A percentile compares a stretch with the other conserved stretches of the same genome.
phyloP scores from a whole-genome alignment of 2,888 invertebrate species.

The Agrotis clavis region DNA sequence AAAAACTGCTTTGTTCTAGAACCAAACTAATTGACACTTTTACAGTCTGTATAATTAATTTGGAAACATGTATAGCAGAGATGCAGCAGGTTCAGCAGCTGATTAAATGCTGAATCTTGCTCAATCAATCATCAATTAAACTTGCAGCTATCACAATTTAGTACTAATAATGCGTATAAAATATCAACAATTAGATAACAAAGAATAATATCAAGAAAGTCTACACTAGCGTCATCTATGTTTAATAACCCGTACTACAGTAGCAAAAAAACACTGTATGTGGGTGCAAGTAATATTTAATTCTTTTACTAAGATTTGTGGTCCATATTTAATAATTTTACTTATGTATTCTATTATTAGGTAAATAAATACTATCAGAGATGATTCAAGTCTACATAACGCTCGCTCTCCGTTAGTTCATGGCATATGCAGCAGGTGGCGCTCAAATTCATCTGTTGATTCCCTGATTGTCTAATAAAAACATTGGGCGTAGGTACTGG shows the following conservation, averaged over 20 bases:
- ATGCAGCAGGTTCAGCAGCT: not conserved
- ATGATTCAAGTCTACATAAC: not conserved
- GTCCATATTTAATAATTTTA: not conserved
- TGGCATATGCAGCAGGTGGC: slow-evolving; percentile 1
- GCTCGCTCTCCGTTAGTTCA: not conserved
- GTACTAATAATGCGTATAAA: not conserved
- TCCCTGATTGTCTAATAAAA: not conserved
- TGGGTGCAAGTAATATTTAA: not conserved
- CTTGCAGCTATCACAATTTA: not conserved
- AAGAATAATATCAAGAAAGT: not conserved
- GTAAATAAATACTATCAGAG: not conserved
- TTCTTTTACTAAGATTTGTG: not conserved
- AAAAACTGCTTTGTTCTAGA: not conserved
- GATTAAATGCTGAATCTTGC: no score
- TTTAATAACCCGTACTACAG: not conserved
- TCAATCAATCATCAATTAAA: not conserved
- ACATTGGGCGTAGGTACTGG: not conserved
- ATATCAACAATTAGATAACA: not conserved
- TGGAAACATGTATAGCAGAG: not conserved
- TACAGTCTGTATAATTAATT: not conserved
- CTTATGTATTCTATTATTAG: not conserved
- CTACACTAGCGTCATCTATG: slow-evolving; percentile 32
- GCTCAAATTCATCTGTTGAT: not conserved
- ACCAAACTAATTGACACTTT: not conserved
- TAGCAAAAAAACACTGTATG: not conserved